These are phyloP conservation scores for Arizona elegans DNA, from an alignment of 2,113 vertebrate species.

Conservation along the genomic window DNA sequence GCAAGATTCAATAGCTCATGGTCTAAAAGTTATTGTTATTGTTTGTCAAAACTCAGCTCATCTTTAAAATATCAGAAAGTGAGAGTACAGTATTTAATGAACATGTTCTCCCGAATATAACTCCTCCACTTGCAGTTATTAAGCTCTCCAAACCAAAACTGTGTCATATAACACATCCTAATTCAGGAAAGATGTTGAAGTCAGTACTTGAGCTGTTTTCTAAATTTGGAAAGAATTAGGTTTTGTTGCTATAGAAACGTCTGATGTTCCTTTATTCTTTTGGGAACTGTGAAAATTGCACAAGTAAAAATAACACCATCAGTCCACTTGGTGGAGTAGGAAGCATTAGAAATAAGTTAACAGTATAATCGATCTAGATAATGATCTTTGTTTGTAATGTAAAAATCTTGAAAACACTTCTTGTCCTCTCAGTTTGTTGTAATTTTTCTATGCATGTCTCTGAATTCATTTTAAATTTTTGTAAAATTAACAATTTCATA, in stretches of 20 bases:
- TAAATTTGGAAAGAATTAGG: slow-evolving; percentile 58
- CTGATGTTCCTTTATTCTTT: slow-evolving; percentile 47
- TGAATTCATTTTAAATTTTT: slow-evolving; percentile 56
- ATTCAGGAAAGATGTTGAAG: slow-evolving; percentile 43
- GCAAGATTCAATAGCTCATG: neutral
- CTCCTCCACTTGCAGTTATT: slow-evolving; percentile 2
- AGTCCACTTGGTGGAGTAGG: slow-evolving; percentile 93
- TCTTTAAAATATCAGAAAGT: neutral
- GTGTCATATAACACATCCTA: slow-evolving; percentile 23
- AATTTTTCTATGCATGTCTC: slow-evolving; percentile 32
- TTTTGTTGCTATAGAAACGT: slow-evolving; percentile 60
- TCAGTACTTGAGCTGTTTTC: slow-evolving; percentile 43
- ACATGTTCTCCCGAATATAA: neutral
- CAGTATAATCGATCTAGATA: slow-evolving; percentile 36
- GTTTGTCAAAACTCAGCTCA: neutral
- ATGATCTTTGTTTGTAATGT: slow-evolving; percentile 37
- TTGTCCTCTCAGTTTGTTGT: slow-evolving; percentile 48
- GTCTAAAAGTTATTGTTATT: neutral
- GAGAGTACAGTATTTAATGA: neutral
- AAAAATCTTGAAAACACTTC: slow-evolving; percentile 40
- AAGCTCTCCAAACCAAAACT: slow-evolving; percentile 33
- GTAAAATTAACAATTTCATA: slow-evolving; percentile 61
- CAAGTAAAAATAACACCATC: slow-evolving; percentile 70
- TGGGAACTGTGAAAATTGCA: slow-evolving; percentile 54
- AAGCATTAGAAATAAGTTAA: slow-evolving; percentile 72